phyloP scores from a whole-genome alignment of 2,113 vertebrate genomes.

The Nycticebus coucang region DNA sequence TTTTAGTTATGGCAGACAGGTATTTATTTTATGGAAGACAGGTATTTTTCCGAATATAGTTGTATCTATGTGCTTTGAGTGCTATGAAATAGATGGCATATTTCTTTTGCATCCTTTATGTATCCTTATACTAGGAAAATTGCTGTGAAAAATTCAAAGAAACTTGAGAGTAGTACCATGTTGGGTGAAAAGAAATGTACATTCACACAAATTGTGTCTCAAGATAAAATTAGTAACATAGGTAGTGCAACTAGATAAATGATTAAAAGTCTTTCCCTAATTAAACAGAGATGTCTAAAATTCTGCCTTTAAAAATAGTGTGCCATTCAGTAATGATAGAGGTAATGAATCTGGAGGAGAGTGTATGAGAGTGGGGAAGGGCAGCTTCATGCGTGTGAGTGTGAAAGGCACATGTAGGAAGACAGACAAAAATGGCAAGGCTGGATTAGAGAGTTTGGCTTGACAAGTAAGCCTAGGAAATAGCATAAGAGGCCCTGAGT shows the following conservation, averaged over 20 bases:
- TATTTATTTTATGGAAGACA: not conserved
- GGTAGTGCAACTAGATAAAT: not conserved
- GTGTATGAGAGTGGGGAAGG: not conserved
- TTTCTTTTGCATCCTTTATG: not conserved
- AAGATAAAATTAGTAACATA: not conserved
- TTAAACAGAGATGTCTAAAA: not conserved
- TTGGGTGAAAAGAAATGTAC: not conserved
- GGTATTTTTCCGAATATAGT: not conserved
- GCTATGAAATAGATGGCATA: not conserved
- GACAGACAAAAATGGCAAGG: not conserved
- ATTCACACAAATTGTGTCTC: not conserved
- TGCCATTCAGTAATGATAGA: not conserved
- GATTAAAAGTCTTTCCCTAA: not conserved
- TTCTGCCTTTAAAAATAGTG: not conserved
- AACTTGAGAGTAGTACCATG: not conserved
- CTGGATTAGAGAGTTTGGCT: not conserved
- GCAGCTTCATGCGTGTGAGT: not conserved
- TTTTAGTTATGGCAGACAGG: not conserved
- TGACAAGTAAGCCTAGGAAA: not conserved
- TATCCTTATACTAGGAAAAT: not conserved
- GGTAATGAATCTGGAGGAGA: not conserved
- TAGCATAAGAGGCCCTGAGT: not conserved
- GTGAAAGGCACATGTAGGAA: not conserved
- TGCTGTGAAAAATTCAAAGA: not conserved
- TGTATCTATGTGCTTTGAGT: not conserved